Conservation (phyloP, 2,888 invertebrate species). For the Agonopterix subpropinquella region DNA sequence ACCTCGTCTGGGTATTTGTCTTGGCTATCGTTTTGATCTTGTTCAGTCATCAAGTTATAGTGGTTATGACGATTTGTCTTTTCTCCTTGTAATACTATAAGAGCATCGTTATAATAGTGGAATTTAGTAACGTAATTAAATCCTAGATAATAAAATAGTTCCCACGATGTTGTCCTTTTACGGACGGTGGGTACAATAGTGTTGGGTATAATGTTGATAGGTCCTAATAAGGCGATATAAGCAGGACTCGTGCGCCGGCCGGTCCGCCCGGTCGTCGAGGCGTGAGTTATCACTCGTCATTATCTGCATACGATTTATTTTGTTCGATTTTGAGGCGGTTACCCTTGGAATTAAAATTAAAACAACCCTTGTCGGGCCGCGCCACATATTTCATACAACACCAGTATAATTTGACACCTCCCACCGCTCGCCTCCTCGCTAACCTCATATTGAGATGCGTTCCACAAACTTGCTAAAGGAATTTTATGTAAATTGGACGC, state of each 20-base stretch:
- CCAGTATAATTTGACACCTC: slow-evolving; percentile 34
- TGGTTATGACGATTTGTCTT: too few species aligned
- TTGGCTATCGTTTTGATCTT: slow-evolving; percentile 7
- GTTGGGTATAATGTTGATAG: background rate
- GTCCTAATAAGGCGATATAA: too few species aligned
- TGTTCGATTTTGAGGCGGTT: slow-evolving; percentile 29
- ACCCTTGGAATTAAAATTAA: slow-evolving; percentile 63
- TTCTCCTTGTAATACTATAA: too few species aligned
- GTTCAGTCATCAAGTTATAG: background rate
- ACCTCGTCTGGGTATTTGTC: slow-evolving; percentile 16
- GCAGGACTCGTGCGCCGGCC: background rate
- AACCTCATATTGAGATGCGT: background rate
- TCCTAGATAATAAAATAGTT: background rate
- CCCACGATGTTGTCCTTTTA: background rate
- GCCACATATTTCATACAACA: slow-evolving; percentile 48
- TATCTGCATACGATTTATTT: slow-evolving; percentile 51
- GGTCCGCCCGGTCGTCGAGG: slow-evolving; percentile 12
- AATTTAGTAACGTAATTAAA: background rate
- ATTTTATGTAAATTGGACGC: slow-evolving; percentile 61
- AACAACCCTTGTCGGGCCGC: slow-evolving; percentile 41
- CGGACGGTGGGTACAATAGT: background rate
- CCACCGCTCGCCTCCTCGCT: slow-evolving; percentile 12
- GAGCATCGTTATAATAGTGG: too few species aligned
- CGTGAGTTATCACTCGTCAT: slow-evolving; percentile 55
- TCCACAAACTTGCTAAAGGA: slow-evolving; percentile 31